Conservation (phyloP, 1,140 invertebrate genomes). For the Potamilus streckersoni region DNA sequence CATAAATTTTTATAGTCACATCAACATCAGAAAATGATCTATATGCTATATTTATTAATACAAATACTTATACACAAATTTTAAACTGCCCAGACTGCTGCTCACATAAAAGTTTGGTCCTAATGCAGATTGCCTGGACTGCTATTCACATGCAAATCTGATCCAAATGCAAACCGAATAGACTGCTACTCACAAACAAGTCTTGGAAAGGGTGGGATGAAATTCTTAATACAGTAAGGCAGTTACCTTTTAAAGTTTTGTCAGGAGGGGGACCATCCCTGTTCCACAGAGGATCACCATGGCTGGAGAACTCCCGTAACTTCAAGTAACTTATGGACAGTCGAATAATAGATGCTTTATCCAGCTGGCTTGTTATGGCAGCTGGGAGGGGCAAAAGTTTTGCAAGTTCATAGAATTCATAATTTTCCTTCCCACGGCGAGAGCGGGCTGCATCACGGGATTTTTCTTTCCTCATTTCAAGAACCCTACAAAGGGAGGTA, state of each 20-base stretch:
- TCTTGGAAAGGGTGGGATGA: background rate
- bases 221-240: background rate
- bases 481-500: slow-evolving; percentile 40
- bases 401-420: slow-evolving; percentile 97
- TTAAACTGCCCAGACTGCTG: too few relatives aligned
- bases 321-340: slow-evolving; percentile 98
- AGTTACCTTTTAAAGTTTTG: slow-evolving; percentile 87
- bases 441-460: slow-evolving; percentile 95
- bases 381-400: slow-evolving; percentile 96
- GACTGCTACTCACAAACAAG: too few relatives aligned
- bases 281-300: slow-evolving; percentile 95
- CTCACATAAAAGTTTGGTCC: too few relatives aligned
- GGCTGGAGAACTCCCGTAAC: slow-evolving; percentile 92
- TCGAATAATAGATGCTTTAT: slow-evolving; percentile 98
- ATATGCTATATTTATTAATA: too few relatives aligned
- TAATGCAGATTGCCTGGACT: too few relatives aligned
- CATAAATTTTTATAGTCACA: too few relatives aligned
- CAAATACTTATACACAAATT: too few relatives aligned
- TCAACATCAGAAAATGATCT: too few relatives aligned
- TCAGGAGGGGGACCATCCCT: slow-evolving; percentile 72
- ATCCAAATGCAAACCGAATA: too few relatives aligned
- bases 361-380: slow-evolving; percentile 96
- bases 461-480: slow-evolving; percentile 97
- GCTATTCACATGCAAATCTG: too few relatives aligned
- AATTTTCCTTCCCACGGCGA: slow-evolving; percentile 96